Percentiles rank a stretch among this genome's conserved stretches.
phyloP scores from a whole-genome alignment of 1,140 invertebrate species.

The Drosophila eugracilis region DNA sequence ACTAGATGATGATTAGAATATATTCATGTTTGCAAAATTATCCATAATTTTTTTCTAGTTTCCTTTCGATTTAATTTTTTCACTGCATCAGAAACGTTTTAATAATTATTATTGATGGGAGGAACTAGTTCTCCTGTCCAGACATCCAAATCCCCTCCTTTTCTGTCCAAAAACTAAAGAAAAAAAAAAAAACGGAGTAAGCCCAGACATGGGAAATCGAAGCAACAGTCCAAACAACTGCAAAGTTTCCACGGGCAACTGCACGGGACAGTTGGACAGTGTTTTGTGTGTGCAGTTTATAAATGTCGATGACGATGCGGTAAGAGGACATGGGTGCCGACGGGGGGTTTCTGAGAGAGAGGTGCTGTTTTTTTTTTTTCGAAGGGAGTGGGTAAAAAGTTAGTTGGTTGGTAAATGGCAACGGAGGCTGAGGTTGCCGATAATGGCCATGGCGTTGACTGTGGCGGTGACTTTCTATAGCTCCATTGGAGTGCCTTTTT shows the following conservation, averaged over 20 bases:
- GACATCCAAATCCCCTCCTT: background rate
- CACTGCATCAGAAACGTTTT: background rate
- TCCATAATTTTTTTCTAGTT: background rate
- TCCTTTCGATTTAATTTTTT: background rate
- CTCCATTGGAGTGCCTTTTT: constrained; percentile 24
- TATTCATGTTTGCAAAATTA: no score
- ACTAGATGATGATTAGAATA: no score
- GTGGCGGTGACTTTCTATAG: constrained; percentile 40
- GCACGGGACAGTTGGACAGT: constrained; percentile 56
- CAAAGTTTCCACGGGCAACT: constrained; percentile 13
- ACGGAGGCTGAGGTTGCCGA: constrained; percentile 56
- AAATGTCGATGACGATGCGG: constrained; percentile 69
- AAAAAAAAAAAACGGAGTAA: no score
- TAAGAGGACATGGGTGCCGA: constrained; percentile 9
- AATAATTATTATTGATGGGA: constrained; percentile 1
- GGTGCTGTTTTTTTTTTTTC: no score
- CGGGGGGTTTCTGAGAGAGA: no score
- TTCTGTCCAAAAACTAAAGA: background rate
- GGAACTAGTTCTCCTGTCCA: background rate
- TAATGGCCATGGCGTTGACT: constrained; percentile 56
- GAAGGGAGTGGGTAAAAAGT: constrained; percentile 9
- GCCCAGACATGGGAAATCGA: constrained; percentile 11
- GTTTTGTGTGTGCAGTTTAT: constrained; percentile 79
- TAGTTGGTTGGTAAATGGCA: constrained; percentile 41
- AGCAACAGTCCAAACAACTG: constrained; percentile 49